Conservation (phyloP, 2,888 invertebrate genomes). For the Dasypolia templi region DNA sequence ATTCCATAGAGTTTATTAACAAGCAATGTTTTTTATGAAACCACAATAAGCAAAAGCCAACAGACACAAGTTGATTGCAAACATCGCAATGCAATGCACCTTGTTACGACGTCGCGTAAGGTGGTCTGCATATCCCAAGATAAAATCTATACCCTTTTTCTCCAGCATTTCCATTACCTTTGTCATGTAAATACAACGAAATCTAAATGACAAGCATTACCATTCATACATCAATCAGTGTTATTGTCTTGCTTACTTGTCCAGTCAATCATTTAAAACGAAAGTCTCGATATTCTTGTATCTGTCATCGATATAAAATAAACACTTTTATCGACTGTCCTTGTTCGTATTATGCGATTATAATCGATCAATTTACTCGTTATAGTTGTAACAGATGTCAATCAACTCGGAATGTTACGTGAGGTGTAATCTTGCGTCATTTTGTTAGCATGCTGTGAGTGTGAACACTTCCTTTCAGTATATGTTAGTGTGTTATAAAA, state of each 20-base stretch:
- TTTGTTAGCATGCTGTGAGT: slow-evolving; percentile 16
- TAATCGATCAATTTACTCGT: slow-evolving; percentile 61
- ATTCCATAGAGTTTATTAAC: background rate
- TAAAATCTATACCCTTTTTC: slow-evolving; percentile 48
- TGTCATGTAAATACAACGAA: slow-evolving; percentile 56
- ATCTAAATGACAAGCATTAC: slow-evolving; percentile 65
- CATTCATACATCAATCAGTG: slow-evolving; percentile 71
- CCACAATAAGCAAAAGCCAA: background rate
- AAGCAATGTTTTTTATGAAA: background rate
- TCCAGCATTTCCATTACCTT: slow-evolving; percentile 46
- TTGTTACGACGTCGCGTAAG: slow-evolving; percentile 1
- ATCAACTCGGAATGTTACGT: slow-evolving; percentile 43
- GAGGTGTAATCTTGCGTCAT: slow-evolving; percentile 35
- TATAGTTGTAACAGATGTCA: slow-evolving; percentile 53
- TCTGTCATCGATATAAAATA: slow-evolving; percentile 64
- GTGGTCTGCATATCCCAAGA: slow-evolving; percentile 41
- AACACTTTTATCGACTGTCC: slow-evolving; percentile 60
- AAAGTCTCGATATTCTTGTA: slow-evolving; percentile 62
- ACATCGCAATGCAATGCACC: background rate
- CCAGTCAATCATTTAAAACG: slow-evolving; percentile 58
- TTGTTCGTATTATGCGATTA: slow-evolving; percentile 47
- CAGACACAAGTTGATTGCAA: slow-evolving; percentile 25
- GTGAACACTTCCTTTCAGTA: slow-evolving; percentile 47
- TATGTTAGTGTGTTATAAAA: slow-evolving; percentile 31
- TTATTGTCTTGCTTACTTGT: slow-evolving; percentile 51